Evolutionary conservation across 2,113 vertebrate species (phyloP).

Genomic region (Syrmaticus mikado): DNA sequence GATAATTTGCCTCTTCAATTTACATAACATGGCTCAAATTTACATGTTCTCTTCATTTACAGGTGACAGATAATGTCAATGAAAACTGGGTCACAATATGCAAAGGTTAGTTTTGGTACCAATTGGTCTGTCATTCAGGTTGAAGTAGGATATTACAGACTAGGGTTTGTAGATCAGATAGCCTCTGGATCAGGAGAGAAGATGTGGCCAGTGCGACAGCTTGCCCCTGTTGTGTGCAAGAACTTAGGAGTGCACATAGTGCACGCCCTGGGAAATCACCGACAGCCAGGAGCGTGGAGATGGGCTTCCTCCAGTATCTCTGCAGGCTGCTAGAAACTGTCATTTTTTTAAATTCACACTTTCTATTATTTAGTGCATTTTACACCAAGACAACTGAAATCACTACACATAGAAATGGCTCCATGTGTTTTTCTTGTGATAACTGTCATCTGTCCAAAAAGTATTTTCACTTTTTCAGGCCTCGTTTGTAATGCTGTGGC

Average conservation of each 20-base stretch:
- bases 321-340: neutral
- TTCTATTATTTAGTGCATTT: neutral
- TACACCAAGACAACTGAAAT: neutral
- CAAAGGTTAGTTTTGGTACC: neutral
- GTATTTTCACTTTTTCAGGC: neutral
- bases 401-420: neutral
- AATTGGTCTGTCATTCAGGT: accelerated
- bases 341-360: neutral
- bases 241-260: neutral
- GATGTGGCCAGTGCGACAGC: neutral
- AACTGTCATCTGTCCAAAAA: neutral
- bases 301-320: neutral
- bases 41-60: neutral
- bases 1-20: neutral
- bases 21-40: neutral
- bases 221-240: neutral
- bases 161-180: neutral
- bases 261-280: accelerated
- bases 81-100: neutral
- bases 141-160: neutral
- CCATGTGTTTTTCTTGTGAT: neutral
- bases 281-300: neutral
- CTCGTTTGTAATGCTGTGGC: neutral
- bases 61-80: neutral
- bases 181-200: neutral